Evolutionary conservation across 1,140 invertebrate species (phyloP).

Genomic region (Orius insidiosus): DNA sequence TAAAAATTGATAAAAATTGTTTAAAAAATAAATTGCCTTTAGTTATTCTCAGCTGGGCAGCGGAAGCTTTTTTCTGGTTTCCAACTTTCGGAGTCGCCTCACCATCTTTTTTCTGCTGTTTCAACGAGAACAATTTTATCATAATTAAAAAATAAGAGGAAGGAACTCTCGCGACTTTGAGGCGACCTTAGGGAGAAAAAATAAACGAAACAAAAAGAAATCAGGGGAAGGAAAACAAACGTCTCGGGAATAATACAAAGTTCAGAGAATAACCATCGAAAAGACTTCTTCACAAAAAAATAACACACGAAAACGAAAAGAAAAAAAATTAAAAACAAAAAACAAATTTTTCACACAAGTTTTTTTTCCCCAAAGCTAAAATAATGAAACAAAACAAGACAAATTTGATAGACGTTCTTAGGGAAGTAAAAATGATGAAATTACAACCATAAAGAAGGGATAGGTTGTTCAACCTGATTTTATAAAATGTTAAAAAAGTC

Average conservation of each 20-base stretch:
- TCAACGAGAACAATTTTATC: slow-evolving; percentile 96
- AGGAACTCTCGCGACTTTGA: too few relatives aligned
- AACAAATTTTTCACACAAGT: background rate
- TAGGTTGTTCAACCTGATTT: too few relatives aligned
- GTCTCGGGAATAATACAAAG: too few relatives aligned
- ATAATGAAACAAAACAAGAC: too few relatives aligned
- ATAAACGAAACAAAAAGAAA: background rate
- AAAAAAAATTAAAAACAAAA: background rate
- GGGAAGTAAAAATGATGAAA: too few relatives aligned
- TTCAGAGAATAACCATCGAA: background rate
- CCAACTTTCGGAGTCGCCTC: slow-evolving; percentile 56
- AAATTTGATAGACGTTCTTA: too few relatives aligned
- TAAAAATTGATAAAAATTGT: too few relatives aligned
- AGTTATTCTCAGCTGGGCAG: slow-evolving; percentile 88
- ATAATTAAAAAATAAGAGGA: slow-evolving; percentile 34
- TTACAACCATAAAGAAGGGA: too few relatives aligned
- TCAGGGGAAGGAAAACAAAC: background rate
- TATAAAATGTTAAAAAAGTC: too few relatives aligned
- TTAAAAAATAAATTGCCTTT: too few relatives aligned
- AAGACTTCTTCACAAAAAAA: background rate
- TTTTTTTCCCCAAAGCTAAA: too few relatives aligned
- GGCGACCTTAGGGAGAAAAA: too few relatives aligned
- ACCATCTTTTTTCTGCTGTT: slow-evolving; percentile 95
- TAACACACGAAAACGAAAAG: background rate
- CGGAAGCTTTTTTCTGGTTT: slow-evolving; percentile 79